phyloP scores from a whole-genome alignment of 2,888 invertebrate species.

The Therioaphis trifolii region DNA sequence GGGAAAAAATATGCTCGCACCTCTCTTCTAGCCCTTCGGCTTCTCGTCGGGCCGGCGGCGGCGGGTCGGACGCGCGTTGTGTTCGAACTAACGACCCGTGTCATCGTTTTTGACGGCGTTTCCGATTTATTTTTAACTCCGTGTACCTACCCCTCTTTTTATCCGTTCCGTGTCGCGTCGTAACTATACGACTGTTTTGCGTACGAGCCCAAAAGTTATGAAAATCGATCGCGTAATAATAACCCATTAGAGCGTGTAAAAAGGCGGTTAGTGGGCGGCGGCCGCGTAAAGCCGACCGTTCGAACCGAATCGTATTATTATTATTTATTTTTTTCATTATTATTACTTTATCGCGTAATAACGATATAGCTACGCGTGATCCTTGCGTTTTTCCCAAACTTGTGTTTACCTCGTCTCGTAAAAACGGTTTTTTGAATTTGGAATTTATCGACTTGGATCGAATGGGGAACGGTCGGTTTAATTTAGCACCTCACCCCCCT shows the following conservation, averaged over 20 bases:
- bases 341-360: too few species aligned
- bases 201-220: not conserved
- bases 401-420: not conserved
- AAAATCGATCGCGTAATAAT: not conserved
- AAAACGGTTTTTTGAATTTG: not conserved
- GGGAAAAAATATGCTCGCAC: not conserved
- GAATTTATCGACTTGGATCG: not conserved
- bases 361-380: too few species aligned
- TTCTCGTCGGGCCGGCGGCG: not conserved
- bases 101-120: conserved; percentile 56
- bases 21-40: not conserved
- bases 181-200: too few species aligned
- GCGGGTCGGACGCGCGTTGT: not conserved
- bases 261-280: not conserved
- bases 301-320: not conserved
- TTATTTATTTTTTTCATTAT: too few species aligned
- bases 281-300: not conserved
- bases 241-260: not conserved
- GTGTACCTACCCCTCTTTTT: not conserved
- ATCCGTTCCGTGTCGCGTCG: too few species aligned
- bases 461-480: not conserved
- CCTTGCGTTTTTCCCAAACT: too few species aligned
- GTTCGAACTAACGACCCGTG: conserved; percentile 51
- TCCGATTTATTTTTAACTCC: conserved; percentile 23
- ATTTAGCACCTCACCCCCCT: not conserved